Base-by-base conservation (phyloP, 2,797 vertebrate species). In the Presbytis comata region DNA sequence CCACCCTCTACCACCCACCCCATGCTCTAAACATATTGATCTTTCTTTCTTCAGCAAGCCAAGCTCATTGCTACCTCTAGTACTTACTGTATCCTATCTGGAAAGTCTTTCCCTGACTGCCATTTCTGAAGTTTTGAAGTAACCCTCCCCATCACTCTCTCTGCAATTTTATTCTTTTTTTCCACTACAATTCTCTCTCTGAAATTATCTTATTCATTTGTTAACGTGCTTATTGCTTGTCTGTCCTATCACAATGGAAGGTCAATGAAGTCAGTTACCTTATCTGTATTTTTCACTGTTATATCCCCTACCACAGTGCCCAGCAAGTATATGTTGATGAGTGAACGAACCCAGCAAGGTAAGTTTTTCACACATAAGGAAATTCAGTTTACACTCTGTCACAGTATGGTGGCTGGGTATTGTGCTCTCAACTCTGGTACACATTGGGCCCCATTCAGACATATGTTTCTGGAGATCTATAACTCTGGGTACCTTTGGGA, bases 181-280 rank as follows among this genome's bases (percentile, higher is more conserved):
- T 4, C 21, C 59, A 84, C 57, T 39, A 78, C n/a, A 78, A 59
- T 75, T 90, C 59, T 89, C 24, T 84, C 59, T 75, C 83, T 50
- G 17, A 80, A 80, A 83, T 89, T 61, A 70, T 46, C 53, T 90
- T 48, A 84, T 7, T 95, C 67, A 44, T 46, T 39, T 90, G 50
- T 76, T 84, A 81, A 84, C 11, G 53, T 28, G 46, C 8, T 91
- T 88, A 84, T 85, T 44, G 64, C 48, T 83, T 91, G n/a, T 46
- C 41, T 93, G 41, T 81, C 41, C 67, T 50, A 87, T n/a, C 46
- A 86, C 70, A 89, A 94, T 41, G 36, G 48, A 96, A 96, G 22
- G 75, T 75, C 59, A 70, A 13, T 72, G 78, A 76, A 50, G 41
- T 93, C 74, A 87, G 39, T 46, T 91, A n/a, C 46, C 3, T 53